These are phyloP conservation scores for Ectemnius lituratus DNA, from an alignment of 2,888 invertebrate species.

Conservation along the genomic window DNA sequence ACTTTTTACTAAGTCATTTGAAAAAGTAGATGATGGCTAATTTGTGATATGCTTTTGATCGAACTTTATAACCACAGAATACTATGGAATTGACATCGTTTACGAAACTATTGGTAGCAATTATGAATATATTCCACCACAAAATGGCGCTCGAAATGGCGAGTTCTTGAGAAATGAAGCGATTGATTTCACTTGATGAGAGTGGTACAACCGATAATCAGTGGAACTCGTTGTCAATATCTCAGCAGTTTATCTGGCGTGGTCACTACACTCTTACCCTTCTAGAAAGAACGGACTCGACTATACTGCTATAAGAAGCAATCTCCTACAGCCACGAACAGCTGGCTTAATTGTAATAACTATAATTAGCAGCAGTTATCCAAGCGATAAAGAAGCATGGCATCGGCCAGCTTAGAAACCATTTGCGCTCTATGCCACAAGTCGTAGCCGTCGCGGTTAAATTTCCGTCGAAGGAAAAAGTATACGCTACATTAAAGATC, in stretches of 20 bases:
- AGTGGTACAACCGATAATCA: conserved; percentile 14
- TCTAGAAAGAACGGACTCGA: conserved; percentile 28
- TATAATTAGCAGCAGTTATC: conserved; percentile 55
- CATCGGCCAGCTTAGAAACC: conserved; percentile 9
- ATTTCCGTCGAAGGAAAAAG: too few species aligned
- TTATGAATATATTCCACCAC: too few species aligned
- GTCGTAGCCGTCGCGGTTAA: too few species aligned
- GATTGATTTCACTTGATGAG: conserved; percentile 32
- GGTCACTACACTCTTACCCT: conserved; percentile 3
- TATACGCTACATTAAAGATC: too few species aligned
- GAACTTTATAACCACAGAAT: too few species aligned
- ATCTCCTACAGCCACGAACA: conserved; percentile 37
- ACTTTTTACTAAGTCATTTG: too few species aligned
- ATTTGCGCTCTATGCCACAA: not conserved
- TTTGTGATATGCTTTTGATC: too few species aligned
- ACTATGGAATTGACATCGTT: too few species aligned
- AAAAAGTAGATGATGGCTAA: too few species aligned
- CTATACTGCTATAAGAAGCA: conserved; percentile 42
- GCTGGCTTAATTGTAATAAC: conserved; percentile 52
- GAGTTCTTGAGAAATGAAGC: too few species aligned
- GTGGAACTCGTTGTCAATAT: conserved; percentile 22
- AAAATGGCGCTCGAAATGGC: too few species aligned
- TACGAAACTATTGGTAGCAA: too few species aligned
- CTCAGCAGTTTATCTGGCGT: conserved; percentile 25
- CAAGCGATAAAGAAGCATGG: conserved; percentile 44